Evolutionary conservation across 1,140 invertebrate species (phyloP), one percentile per base, ranked within the genome.

Genomic region (Apis cerana): DNA sequence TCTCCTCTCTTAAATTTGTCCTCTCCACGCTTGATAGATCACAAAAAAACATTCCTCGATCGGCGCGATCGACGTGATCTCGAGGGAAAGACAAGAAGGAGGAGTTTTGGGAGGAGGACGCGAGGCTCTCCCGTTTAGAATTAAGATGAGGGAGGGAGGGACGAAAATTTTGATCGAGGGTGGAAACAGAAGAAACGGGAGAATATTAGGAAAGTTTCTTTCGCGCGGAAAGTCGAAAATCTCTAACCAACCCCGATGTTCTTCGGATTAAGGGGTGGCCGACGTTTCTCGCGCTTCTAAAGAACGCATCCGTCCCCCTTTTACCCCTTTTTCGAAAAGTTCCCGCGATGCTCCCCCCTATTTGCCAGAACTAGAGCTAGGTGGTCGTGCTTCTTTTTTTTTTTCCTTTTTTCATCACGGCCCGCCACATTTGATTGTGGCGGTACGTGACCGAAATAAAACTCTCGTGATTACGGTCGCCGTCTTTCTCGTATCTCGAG

Each of bases 121-220:
- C 10, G 12, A 13, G n/a, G 12, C 59, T 12, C 13, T 23, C 59
- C 76, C 71, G 23, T 79, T 78, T 54, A 15, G 75, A 83, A 86
- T 87, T 83, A 79, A 33, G 21, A 54, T 27, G 19, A 19, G 17
- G 19, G 27, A 17, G 43, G 50, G 81, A 77, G 69, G 71, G 70
- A 84, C 81, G 85, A 86, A 88, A 88, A 84, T 87, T 65, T 81
- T 54, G 75, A 85, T 85, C 64, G 75, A 23, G 43, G 65, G 74
- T 61, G 59, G 74, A 75, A 43, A 43, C 33, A 7, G 33, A 27
- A 43, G 33, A 11, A 54, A 50, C 48, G 21, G 23, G 58, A n/a
- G 85, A 82, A 75, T 88, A 88, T 88, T 88, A 82, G 61, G 75
- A 88, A 87, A 88, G 86, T 88, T 88, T 87, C 62, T 12, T 59